A percentile compares a stretch with the other conserved stretches of the same genome.
Evolutionary conservation across 37 sponge, comb jelly and placozoan genomes (phyloP).

Genomic region (Beroe ovata): DNA sequence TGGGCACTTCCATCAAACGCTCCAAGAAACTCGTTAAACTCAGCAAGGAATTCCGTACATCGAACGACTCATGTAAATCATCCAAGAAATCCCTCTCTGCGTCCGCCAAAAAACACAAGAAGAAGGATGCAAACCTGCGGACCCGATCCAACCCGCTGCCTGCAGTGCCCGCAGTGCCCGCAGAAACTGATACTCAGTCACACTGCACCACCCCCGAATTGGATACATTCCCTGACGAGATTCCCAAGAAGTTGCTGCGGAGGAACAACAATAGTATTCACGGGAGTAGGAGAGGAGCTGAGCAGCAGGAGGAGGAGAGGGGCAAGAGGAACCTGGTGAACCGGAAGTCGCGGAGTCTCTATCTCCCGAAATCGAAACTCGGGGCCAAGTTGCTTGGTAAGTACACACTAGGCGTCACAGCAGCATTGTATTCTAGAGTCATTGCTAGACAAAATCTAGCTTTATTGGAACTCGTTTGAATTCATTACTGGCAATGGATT

Average conservation of each 20-base stretch:
- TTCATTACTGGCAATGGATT: too few relatives aligned
- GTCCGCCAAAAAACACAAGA: background rate
- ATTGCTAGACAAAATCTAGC: too few relatives aligned
- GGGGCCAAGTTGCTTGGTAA: conserved; percentile 6
- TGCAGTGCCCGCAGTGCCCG: background rate
- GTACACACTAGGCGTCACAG: background rate
- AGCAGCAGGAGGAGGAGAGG: too few relatives aligned
- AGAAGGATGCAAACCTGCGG: background rate
- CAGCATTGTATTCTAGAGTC: too few relatives aligned
- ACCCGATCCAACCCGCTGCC: background rate
- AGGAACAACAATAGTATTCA: background rate
- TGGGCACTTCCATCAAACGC: conserved; percentile 18
- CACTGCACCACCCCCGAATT: background rate
- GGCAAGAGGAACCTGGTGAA: background rate
- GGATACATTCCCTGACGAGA: background rate
- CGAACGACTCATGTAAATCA: conserved; percentile 10
- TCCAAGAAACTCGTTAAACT: conserved; percentile 24
- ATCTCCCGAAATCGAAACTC: background rate
- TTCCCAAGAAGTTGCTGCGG: background rate
- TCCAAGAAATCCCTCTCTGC: background rate
- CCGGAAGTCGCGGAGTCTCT: background rate
- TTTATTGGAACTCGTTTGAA: too few relatives aligned
- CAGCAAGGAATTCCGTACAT: background rate
- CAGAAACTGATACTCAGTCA: background rate
- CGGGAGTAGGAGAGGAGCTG: background rate